phyloP scores from a whole-genome alignment of 2,797 vertebrate species.

The Parauchenoglanis punctatus region DNA sequence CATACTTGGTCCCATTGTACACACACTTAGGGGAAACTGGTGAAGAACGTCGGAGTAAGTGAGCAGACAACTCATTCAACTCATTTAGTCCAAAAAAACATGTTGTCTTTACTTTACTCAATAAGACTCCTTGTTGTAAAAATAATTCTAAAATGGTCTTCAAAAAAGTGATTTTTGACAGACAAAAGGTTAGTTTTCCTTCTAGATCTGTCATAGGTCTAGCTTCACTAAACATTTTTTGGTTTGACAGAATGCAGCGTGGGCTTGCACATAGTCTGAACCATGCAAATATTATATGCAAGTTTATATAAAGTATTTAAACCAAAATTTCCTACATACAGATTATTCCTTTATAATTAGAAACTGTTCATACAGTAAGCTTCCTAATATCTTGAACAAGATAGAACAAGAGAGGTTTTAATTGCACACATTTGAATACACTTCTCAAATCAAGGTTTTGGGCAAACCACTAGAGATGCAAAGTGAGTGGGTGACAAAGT shows the following conservation, averaged over 20 bases:
- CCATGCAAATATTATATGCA: neutral
- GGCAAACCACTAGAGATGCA: neutral
- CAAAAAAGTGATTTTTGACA: neutral
- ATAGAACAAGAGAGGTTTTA: neutral
- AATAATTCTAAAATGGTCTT: neutral
- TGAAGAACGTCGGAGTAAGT: conserved; percentile 4
- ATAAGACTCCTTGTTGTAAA: neutral
- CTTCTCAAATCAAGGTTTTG: neutral
- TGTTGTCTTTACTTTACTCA: neutral
- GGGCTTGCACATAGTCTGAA: neutral
- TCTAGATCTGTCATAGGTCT: neutral
- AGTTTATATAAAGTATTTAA: neutral
- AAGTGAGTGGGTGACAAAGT: neutral
- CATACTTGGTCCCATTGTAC: conserved; percentile 75
- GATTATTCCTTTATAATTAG: neutral
- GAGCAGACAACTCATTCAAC: neutral
- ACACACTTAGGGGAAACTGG: conserved; percentile 75
- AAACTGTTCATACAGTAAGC: neutral
- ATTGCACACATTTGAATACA: neutral
- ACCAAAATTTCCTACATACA: neutral
- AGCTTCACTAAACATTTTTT: neutral
- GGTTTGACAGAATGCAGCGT: neutral
- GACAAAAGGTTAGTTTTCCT: neutral
- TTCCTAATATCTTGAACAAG: neutral
- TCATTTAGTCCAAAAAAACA: no score